These are phyloP conservation scores for Drosophila barbarae DNA, from an alignment of 2,888 invertebrate species.

Conservation along the genomic window DNA sequence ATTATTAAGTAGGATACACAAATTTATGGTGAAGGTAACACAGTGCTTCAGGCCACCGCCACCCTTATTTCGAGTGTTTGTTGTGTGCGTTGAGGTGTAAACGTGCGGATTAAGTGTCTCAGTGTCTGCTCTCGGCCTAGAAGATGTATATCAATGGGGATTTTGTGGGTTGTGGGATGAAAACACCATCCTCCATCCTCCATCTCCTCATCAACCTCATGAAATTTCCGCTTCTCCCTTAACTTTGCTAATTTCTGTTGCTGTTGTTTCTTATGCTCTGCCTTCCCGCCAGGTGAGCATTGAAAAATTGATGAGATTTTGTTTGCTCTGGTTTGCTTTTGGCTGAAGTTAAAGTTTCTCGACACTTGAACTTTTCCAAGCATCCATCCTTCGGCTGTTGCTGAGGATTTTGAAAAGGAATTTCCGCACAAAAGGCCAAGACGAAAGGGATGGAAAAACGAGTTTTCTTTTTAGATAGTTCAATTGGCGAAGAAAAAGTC, in stretches of 20 bases:
- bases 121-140: slow-evolving; percentile 51
- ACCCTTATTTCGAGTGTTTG: slow-evolving; percentile 24
- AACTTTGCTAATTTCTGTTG: slow-evolving; percentile 60
- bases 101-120: slow-evolving; percentile 75
- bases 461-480: slow-evolving; percentile 36
- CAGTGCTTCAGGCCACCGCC: slow-evolving; percentile 36
- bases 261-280: slow-evolving; percentile 8
- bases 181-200: neutral
- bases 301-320: slow-evolving; percentile 70
- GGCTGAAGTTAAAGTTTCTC: slow-evolving; percentile 29
- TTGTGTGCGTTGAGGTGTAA: slow-evolving; percentile 73
- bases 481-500: slow-evolving; percentile 34
- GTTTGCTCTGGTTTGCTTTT: slow-evolving; percentile 40
- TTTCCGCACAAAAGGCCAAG: slow-evolving; percentile 16
- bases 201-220: slow-evolving; percentile 11
- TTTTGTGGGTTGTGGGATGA: slow-evolving; percentile 10
- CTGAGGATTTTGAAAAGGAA: slow-evolving; percentile 29
- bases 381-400: slow-evolving; percentile 11
- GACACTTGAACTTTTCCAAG: slow-evolving; percentile 57
- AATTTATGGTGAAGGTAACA: slow-evolving; percentile 58
- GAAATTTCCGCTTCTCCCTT: slow-evolving; percentile 58
- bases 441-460: slow-evolving; percentile 6
- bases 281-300: slow-evolving; percentile 52
- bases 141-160: slow-evolving; percentile 57
- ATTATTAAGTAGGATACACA: slow-evolving; percentile 74